Percentiles rank a stretch among this genome's conserved stretches.
Conservation (phyloP, 1,140 invertebrate genomes). For the Potamilus streckersoni region DNA sequence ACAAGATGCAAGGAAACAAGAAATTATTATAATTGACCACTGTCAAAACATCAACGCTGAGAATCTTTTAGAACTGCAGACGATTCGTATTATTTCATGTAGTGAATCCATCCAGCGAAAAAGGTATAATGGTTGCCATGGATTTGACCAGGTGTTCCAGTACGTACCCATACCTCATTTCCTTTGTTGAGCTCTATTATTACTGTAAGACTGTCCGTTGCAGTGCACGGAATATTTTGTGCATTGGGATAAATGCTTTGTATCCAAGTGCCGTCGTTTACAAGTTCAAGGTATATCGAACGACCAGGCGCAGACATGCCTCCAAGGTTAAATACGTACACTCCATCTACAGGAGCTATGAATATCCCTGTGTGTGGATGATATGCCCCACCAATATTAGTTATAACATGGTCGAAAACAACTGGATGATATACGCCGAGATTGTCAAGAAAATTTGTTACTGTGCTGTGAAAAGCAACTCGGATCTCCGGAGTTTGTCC, state of each 20-base stretch:
- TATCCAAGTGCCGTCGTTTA: neutral
- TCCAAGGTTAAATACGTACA: neutral
- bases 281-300: neutral
- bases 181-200: neutral
- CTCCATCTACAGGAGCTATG: constrained; percentile 5
- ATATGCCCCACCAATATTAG: constrained; percentile 6
- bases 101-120: constrained; percentile 5
- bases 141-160: neutral
- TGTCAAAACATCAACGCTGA: too few species aligned
- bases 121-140: constrained; percentile 14
- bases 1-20: too few species aligned
- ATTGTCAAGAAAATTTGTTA: too few species aligned
- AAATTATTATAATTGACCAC: too few species aligned
- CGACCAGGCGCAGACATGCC: neutral
- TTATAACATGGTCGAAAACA: constrained; percentile 2
- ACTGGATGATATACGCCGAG: constrained; percentile 4
- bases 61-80: too few species aligned
- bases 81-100: neutral
- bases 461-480: too few species aligned
- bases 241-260: neutral
- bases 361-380: constrained; percentile 5
- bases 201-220: neutral
- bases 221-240: neutral
- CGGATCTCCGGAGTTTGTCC: too few species aligned
- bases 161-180: constrained; percentile 10